Conservation (phyloP, 2,888 invertebrate genomes). For the Leucophenga montana region DNA sequence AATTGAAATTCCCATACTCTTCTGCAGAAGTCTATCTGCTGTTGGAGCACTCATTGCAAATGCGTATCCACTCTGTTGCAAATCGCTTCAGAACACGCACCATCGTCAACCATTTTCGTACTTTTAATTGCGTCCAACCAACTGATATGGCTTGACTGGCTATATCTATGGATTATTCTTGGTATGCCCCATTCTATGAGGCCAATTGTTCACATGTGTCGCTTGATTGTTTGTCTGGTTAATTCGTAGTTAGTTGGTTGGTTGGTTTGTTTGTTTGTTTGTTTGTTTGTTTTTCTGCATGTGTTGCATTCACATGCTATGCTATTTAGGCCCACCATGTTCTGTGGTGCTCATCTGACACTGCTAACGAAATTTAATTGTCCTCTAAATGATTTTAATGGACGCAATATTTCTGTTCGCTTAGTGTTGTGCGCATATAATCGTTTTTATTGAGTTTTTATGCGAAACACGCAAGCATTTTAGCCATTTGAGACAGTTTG, state of each 20-base stretch:
- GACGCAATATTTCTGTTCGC: slow-evolving; percentile 44
- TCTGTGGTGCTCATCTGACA: slow-evolving; percentile 51
- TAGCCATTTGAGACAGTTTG: too few species aligned
- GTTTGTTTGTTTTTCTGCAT: background rate
- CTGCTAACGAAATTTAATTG: slow-evolving; percentile 66
- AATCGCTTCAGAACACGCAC: slow-evolving; percentile 60
- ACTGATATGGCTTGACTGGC: slow-evolving; percentile 14
- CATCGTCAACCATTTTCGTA: slow-evolving; percentile 59
- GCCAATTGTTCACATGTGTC: slow-evolving; percentile 64
- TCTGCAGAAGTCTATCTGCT: background rate
- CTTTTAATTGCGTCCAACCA: slow-evolving; percentile 55
- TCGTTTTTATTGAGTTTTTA: too few species aligned
- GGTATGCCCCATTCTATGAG: slow-evolving; percentile 33
- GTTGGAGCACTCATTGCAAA: background rate
- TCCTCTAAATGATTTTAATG: slow-evolving; percentile 67
- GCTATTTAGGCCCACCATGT: background rate
- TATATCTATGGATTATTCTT: slow-evolving; percentile 11
- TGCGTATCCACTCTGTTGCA: slow-evolving; percentile 42
- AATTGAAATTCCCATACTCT: slow-evolving; percentile 63
- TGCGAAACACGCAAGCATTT: too few species aligned
- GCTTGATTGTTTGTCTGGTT: slow-evolving; percentile 28
- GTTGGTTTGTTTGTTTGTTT: slow-evolving; percentile 21
- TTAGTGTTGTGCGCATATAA: too few species aligned
- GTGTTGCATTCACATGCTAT: background rate
- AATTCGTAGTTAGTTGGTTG: slow-evolving; percentile 35